These are phyloP conservation scores for Cynoglossus semilaevis DNA, from an alignment of 2,113 vertebrate genomes.

Conservation along the genomic window DNA sequence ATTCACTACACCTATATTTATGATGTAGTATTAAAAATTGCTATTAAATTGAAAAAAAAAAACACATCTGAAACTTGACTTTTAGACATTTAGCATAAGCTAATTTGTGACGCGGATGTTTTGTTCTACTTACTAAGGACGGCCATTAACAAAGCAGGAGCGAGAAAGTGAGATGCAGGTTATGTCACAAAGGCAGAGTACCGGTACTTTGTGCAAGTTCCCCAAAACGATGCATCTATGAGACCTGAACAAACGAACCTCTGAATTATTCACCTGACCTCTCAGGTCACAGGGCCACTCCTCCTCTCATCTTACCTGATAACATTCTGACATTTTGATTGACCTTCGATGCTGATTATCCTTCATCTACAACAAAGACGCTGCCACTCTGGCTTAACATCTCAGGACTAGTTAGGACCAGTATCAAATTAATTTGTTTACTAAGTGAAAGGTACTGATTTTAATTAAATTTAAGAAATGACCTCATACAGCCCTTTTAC, in stretches of 20 bases:
- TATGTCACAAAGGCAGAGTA: slow-evolving; percentile 33
- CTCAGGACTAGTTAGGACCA: too few species aligned
- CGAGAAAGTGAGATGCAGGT: slow-evolving; percentile 42
- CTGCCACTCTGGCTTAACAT: neutral
- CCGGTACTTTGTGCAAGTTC: slow-evolving; percentile 8
- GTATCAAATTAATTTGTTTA: too few species aligned
- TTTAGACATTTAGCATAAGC: neutral
- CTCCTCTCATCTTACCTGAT: slow-evolving; percentile 70
- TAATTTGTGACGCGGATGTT: neutral
- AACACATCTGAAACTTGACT: too few species aligned
- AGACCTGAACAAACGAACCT: slow-evolving; percentile 56
- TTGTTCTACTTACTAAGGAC: neutral
- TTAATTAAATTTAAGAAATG: too few species aligned
- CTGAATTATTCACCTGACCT: slow-evolving; percentile 76
- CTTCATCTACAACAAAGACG: slow-evolving; percentile 1
- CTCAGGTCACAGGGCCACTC: slow-evolving; percentile 46
- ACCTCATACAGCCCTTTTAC: too few species aligned
- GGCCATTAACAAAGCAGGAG: slow-evolving; percentile 21
- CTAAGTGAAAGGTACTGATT: too few species aligned
- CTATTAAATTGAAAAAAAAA: too few species aligned
- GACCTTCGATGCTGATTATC: slow-evolving; percentile 41
- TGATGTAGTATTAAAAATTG: too few species aligned
- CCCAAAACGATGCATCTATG: slow-evolving; percentile 29
- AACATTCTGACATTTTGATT: slow-evolving; percentile 62
- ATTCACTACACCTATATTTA: too few species aligned